Conservation (phyloP, 2,797 vertebrate species). For the Diglossa cyanea region DNA sequence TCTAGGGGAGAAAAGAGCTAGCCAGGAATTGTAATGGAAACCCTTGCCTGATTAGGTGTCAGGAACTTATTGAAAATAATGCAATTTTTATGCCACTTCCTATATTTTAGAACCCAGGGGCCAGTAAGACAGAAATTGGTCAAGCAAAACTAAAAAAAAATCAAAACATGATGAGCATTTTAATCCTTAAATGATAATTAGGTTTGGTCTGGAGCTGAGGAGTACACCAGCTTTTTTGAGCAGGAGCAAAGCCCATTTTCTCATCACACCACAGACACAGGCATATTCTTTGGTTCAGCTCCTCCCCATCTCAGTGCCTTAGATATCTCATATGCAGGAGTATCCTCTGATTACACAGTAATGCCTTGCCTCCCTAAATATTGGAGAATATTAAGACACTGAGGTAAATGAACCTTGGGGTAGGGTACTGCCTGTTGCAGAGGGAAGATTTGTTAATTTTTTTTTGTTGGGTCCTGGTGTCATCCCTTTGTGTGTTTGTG, state of each 20-base stretch:
- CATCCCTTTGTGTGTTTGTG: not conserved
- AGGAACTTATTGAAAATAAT: not conserved
- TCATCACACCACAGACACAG: not conserved
- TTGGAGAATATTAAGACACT: not conserved
- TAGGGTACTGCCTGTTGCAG: not conserved
- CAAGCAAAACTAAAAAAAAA: not conserved
- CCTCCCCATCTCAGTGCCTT: not conserved
- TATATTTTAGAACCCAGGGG: not conserved
- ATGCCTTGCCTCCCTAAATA: not conserved
- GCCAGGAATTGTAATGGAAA: not conserved
- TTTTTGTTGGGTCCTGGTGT: not conserved
- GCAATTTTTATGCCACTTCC: not conserved
- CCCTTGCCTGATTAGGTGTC: not conserved
- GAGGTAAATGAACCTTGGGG: not conserved
- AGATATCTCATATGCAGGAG: fast-evolving
- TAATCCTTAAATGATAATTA: not conserved
- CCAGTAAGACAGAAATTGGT: not conserved
- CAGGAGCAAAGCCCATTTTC: not conserved
- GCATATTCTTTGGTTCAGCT: not conserved
- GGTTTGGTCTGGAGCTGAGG: not conserved
- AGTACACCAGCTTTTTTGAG: not conserved
- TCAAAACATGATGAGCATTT: not conserved
- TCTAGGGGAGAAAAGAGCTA: not conserved
- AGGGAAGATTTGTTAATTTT: not conserved
- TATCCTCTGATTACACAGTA: not conserved